Evolutionary conservation across 2,797 vertebrate genomes (phyloP).

Genomic region (Megalops cyprinoides): DNA sequence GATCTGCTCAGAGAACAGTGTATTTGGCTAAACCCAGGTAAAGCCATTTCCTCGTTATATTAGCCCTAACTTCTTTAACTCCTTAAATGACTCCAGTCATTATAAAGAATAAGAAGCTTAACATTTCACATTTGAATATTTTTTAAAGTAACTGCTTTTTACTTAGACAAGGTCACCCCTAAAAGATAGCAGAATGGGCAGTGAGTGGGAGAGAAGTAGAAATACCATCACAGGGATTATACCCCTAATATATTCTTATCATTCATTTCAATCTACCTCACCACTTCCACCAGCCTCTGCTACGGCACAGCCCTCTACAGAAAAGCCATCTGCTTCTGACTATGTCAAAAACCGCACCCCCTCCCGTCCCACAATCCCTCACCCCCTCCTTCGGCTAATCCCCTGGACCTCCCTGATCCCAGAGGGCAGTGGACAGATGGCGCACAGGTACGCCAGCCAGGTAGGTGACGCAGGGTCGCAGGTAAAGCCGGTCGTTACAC

Average conservation of each 20-base stretch:
- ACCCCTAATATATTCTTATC: neutral
- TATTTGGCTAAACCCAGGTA: too few relatives aligned
- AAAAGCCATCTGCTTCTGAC: neutral
- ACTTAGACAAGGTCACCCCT: neutral
- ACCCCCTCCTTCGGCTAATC: neutral
- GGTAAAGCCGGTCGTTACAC: too few relatives aligned
- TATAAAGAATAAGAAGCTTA: too few relatives aligned
- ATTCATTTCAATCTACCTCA: neutral
- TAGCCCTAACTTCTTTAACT: too few relatives aligned
- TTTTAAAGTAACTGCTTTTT: neutral
- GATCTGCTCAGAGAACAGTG: too few relatives aligned
- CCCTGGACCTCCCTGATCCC: too few relatives aligned
- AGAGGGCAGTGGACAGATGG: neutral
- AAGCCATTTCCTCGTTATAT: too few relatives aligned
- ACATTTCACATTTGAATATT: too few relatives aligned
- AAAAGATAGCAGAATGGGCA: neutral
- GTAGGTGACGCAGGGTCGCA: too few relatives aligned
- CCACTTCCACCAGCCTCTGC: neutral
- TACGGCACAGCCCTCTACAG: neutral
- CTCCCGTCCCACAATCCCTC: too few relatives aligned
- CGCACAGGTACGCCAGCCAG: neutral
- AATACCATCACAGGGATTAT: neutral
- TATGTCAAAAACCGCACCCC: neutral
- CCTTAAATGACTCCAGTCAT: too few relatives aligned
- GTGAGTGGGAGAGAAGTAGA: neutral